Evolutionary conservation across 1,140 invertebrate genomes (phyloP), one percentile per base, ranked within the genome.

Genomic region (Heliothis virescens): DNA sequence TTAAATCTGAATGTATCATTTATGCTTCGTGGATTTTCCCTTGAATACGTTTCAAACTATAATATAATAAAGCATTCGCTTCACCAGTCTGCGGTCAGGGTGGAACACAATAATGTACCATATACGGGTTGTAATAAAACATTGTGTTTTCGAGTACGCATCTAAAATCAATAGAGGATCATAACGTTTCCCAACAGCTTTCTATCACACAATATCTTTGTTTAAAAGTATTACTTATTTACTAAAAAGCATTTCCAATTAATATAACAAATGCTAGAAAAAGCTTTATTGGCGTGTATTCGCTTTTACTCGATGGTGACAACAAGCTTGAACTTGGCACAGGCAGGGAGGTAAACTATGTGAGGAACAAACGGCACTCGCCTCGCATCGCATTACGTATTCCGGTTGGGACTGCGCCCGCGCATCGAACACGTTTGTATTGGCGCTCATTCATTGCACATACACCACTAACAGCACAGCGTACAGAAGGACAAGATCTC

Each of bases 381-480:
- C 26, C 52, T 69, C 74, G 29, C 69, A 78, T 72, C 67, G 78
- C 74, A 82, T 82, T 77, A 55, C 53, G 65, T 72, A 79, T 82
- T 80, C 81, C 78, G 79, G 81, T 77, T 76, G 67, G 21, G 50
- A 26, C 50, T 60, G 73, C 55, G 67, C 52, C 69, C 21, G 41
- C 73, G 74, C 75, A 78, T 48, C 48, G 15, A 41, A 55, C 75
- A 7, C 48, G 48, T 53, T 71, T 52, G 48, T 71, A 71, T 53
- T 71, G 48, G 48, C 67, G 67, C 67, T 53, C 67, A 71, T 71
- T 71, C 67, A 71, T 71, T 53, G 48, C 48, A 67, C 48, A 67
- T 18, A 26, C 60, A 47, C 1, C 34, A 47, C 13, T 5, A 21
- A 21, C 34, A 13, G 13, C 10, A 15, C 2, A 69, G 50, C 1